These are phyloP conservation scores for Notamacropus eugenii DNA, from an alignment of 2,797 vertebrate species.

Conservation along the genomic window DNA sequence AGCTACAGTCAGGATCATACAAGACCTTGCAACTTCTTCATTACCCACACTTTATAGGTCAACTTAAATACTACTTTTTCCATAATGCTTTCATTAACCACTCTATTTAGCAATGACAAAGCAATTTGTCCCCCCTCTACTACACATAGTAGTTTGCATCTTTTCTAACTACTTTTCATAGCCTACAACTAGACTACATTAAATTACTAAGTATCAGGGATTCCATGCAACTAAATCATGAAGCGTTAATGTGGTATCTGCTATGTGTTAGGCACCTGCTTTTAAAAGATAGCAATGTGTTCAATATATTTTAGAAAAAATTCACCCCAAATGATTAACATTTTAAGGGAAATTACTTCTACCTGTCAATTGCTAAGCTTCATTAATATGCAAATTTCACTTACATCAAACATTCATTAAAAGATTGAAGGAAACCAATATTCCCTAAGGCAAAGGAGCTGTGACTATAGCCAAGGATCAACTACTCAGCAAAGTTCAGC, in stretches of 20 bases:
- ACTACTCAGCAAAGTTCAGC: too few species aligned
- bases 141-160: not conserved
- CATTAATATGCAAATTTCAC: not conserved
- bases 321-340: not conserved
- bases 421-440: too few species aligned
- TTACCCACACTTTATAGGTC: not conserved
- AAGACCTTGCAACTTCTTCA: too few species aligned
- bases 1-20: too few species aligned
- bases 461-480: too few species aligned
- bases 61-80: not conserved
- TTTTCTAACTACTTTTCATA: not conserved
- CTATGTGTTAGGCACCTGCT: not conserved
- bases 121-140: not conserved
- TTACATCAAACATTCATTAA: not conserved
- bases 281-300: not conserved
- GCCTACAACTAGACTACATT: not conserved
- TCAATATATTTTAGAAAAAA: not conserved
- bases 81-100: not conserved
- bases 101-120: not conserved
- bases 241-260: not conserved
- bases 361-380: not conserved
- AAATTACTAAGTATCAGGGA: not conserved
- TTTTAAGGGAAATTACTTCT: not conserved
- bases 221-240: not conserved
- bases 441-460: too few species aligned